Evolutionary conservation across 64 coral and sea anemone genomes (phyloP).

Genomic region (Orbicella faveolata): DNA sequence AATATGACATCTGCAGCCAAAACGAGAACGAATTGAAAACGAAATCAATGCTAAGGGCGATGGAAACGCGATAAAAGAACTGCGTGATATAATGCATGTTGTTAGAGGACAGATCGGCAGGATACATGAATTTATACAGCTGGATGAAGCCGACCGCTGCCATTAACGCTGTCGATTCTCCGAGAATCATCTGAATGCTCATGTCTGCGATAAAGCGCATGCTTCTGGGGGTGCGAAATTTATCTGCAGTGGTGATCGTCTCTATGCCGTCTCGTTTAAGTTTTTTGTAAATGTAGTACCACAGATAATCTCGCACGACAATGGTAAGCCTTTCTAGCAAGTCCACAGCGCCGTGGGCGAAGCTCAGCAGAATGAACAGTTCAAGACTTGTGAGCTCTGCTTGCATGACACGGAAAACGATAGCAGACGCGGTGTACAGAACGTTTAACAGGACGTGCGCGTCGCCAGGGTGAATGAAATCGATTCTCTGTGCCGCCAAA

Average conservation of each 20-base stretch:
- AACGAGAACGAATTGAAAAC: conserved; percentile 68
- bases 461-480: conserved; percentile 55
- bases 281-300: conserved; percentile 71
- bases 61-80: conserved; percentile 45
- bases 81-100: conserved; percentile 11
- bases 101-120: neutral
- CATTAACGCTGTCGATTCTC: conserved; percentile 70
- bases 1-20: conserved; percentile 55
- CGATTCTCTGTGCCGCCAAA: conserved; percentile 55
- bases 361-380: conserved; percentile 59
- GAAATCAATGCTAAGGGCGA: conserved; percentile 52
- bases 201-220: conserved; percentile 75
- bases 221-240: conserved; percentile 65
- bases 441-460: conserved; percentile 35
- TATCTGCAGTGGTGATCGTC: neutral
- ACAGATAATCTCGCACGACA: conserved; percentile 69
- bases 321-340: conserved; percentile 73
- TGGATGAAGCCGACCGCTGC: conserved; percentile 69
- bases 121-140: conserved; percentile 67
- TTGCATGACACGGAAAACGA: conserved; percentile 75
- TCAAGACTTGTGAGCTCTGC: conserved; percentile 61
- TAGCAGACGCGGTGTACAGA: conserved; percentile 46
- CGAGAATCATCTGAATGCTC: conserved; percentile 71
- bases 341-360: conserved; percentile 64
- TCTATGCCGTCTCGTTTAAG: neutral